Evolutionary conservation across 2,797 vertebrate species (phyloP).

Genomic region (Novumbra hubbsi): DNA sequence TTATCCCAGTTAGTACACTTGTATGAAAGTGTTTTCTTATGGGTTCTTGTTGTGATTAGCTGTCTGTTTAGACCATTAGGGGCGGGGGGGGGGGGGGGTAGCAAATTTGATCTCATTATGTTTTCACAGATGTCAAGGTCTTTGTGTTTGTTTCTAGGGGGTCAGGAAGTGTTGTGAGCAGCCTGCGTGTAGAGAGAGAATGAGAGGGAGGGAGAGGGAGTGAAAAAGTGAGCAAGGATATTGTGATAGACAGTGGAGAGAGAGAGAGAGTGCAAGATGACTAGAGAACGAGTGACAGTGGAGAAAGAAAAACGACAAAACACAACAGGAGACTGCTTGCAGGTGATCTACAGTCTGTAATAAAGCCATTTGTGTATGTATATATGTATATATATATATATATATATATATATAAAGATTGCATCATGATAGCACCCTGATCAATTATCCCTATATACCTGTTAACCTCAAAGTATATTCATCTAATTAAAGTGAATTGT

Average conservation of each 20-base stretch:
- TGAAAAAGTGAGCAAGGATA: not conserved
- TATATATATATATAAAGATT: too few relatives aligned
- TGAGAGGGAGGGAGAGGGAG: not conserved
- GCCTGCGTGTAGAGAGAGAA: slow-evolving; percentile 25
- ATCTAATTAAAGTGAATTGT: too few relatives aligned
- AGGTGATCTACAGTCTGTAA: slow-evolving; percentile 36
- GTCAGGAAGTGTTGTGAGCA: slow-evolving; percentile 50
- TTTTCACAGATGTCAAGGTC: slow-evolving; percentile 9
- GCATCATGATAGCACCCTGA: too few relatives aligned
- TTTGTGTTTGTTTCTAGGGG: not conserved
- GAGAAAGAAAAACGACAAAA: slow-evolving; percentile 33
- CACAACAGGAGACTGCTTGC: slow-evolving; percentile 40
- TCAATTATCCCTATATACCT: too few relatives aligned
- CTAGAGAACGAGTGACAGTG: not conserved
- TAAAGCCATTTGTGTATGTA: too few relatives aligned
- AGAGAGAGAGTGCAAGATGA: not conserved
- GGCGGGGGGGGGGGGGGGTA: not conserved
- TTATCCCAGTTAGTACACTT: too few relatives aligned
- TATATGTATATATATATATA: too few relatives aligned
- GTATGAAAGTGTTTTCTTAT: too few relatives aligned
- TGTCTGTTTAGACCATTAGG: too few relatives aligned
- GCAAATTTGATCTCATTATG: not conserved
- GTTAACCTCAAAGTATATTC: too few relatives aligned
- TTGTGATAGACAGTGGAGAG: slow-evolving; percentile 35
- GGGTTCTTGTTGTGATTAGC: too few relatives aligned